Evolutionary conservation across 1,140 invertebrate genomes (phyloP).

Genomic region (Cherax destructor): DNA sequence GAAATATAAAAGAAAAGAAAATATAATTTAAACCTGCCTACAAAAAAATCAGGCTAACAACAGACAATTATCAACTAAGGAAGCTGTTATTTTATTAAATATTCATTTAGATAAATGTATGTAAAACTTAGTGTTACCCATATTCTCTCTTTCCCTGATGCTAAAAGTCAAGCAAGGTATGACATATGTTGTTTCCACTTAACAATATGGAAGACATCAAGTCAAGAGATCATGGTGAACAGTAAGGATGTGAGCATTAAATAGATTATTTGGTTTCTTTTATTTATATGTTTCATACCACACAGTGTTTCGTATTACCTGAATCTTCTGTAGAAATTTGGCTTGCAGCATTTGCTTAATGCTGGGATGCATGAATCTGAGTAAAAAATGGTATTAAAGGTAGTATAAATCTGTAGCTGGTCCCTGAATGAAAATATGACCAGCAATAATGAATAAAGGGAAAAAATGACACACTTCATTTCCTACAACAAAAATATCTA

Average conservation of each 20-base stretch:
- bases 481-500: constrained; percentile 61
- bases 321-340: background rate
- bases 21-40: background rate
- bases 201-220: background rate
- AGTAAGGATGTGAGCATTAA: background rate
- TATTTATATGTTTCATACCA: constrained; percentile 2
- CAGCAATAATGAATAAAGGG: background rate
- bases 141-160: background rate
- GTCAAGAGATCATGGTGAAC: background rate
- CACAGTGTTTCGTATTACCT: background rate
- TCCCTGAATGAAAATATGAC: constrained; percentile 19
- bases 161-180: background rate
- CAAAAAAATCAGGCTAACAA: background rate
- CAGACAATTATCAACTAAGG: background rate
- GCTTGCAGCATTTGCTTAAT: background rate
- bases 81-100: background rate
- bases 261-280: background rate
- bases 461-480: constrained; percentile 36
- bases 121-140: background rate
- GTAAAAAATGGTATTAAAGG: constrained; percentile 6
- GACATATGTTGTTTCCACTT: background rate
- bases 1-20: background rate
- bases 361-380: constrained; percentile 34
- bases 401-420: constrained; percentile 17
- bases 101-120: background rate